phyloP scores from a whole-genome alignment of 2,797 vertebrate genomes.

The Momotus momota region DNA sequence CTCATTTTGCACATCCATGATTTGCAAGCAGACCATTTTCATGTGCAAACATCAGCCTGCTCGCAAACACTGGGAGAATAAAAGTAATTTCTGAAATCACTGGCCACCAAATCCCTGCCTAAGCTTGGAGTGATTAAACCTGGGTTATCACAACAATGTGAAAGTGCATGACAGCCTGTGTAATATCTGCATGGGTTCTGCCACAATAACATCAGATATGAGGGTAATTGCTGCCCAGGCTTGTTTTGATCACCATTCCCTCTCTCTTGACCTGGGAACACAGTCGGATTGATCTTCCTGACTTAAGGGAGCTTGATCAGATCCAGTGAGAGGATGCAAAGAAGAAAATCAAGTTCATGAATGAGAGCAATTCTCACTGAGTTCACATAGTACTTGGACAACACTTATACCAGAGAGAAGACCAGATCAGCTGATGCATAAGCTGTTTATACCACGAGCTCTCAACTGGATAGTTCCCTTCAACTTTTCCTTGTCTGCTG shows the following conservation, averaged over 20 bases:
- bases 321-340: neutral
- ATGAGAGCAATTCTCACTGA: neutral
- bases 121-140: neutral
- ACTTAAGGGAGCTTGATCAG: neutral
- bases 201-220: neutral
- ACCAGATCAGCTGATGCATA: neutral
- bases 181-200: neutral
- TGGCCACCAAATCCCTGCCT: neutral
- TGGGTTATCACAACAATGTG: neutral
- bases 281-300: neutral
- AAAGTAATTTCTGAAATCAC: neutral
- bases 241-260: neutral
- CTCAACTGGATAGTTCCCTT: neutral
- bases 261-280: neutral
- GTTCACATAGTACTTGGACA: fast-evolving
- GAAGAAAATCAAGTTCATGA: neutral
- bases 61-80: neutral
- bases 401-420: neutral
- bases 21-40: neutral
- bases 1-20: neutral
- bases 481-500: neutral
- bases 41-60: neutral
- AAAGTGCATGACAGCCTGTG: neutral
- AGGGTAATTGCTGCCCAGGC: neutral
- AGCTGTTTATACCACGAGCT: neutral